These are phyloP conservation scores for Temnothorax unifasciatus DNA, from an alignment of 2,888 invertebrate species.

Conservation along the genomic window DNA sequence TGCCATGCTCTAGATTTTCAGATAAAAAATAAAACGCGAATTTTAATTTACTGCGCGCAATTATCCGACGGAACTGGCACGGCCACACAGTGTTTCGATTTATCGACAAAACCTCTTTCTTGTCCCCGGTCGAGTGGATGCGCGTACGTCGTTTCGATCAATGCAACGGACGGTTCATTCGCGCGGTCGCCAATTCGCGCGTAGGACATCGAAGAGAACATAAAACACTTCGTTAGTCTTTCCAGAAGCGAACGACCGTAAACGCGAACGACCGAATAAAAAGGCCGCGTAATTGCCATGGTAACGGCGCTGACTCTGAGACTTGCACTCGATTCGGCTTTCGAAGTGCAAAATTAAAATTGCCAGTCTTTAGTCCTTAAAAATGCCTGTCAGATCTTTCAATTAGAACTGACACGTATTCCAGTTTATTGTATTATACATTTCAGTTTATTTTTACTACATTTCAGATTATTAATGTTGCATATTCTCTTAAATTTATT, in stretches of 20 bases:
- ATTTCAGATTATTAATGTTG: not conserved
- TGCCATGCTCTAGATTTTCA: not conserved
- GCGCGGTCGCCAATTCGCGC: conserved; percentile 46
- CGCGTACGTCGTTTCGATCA: conserved; percentile 46
- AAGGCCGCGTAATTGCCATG: conserved; percentile 60
- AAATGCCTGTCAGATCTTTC: not conserved
- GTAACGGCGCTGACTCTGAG: conserved; percentile 53
- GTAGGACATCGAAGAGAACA: conserved; percentile 30
- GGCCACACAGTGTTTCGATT: conserved; percentile 39
- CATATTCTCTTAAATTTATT: not conserved
- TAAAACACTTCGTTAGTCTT: conserved; percentile 67
- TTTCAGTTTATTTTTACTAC: not conserved
- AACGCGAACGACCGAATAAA: conserved; percentile 63
- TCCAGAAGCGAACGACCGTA: conserved; percentile 50
- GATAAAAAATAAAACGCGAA: conserved; percentile 29
- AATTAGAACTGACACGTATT: not conserved
- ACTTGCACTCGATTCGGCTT: conserved; percentile 33
- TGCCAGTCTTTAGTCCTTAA: not conserved
- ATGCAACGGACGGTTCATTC: conserved; percentile 37
- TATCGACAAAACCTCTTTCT: conserved; percentile 25
- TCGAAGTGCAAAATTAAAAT: conserved; percentile 33
- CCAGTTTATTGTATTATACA: not conserved
- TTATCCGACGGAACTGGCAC: conserved; percentile 28
- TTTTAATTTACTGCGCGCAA: conserved; percentile 47
- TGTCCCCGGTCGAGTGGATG: conserved; percentile 23